Conservation (phyloP, 1,140 invertebrate species). For the Megalopta genalis region DNA sequence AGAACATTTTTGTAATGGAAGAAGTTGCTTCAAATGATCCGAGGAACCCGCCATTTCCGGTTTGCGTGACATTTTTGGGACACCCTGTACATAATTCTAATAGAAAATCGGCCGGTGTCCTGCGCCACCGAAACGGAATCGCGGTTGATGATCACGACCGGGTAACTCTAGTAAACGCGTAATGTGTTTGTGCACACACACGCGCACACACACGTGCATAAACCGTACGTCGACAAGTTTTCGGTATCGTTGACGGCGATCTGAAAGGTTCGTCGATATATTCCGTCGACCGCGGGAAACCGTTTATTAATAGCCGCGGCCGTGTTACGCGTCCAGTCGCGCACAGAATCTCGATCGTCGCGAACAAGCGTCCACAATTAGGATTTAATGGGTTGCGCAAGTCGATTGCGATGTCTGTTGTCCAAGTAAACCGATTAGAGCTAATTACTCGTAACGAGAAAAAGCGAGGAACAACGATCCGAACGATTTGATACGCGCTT, state of each 20-base stretch:
- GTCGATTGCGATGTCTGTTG: neutral
- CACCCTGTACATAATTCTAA: too few relatives aligned
- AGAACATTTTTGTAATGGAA: too few relatives aligned
- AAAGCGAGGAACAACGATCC: neutral
- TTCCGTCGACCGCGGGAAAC: neutral
- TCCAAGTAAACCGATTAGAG: neutral
- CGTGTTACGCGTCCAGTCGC: neutral
- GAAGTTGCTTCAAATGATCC: too few relatives aligned
- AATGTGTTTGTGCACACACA: too few relatives aligned
- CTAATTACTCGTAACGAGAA: neutral
- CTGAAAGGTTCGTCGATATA: neutral
- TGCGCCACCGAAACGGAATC: neutral
- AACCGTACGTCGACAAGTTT: neutral
- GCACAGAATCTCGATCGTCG: neutral
- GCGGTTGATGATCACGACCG: neutral
- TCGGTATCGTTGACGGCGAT: neutral
- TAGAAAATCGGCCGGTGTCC: too few relatives aligned
- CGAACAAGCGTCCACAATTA: slow-evolving; percentile 11
- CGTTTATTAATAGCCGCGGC: neutral
- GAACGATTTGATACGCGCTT: neutral
- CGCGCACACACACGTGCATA: too few relatives aligned
- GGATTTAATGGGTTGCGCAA: slow-evolving; percentile 7
- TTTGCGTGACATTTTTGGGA: too few relatives aligned
- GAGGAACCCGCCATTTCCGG: too few relatives aligned
- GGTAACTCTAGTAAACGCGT: neutral